These are phyloP conservation scores for Sebastes elongatus DNA, from an alignment of 2,797 vertebrate genomes.

Conservation along the genomic window DNA sequence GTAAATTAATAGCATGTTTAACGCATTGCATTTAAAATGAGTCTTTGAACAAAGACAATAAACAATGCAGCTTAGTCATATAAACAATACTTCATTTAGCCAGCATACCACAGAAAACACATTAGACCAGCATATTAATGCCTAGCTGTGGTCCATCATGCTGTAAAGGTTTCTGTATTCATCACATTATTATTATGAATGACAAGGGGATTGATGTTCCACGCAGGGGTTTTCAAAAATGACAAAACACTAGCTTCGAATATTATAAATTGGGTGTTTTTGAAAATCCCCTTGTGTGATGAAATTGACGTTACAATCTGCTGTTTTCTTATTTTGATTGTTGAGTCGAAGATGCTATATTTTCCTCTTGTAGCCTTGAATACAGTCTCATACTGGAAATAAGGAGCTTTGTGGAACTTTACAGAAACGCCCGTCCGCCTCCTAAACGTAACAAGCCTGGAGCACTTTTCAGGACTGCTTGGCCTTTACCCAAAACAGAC, in stretches of 20 bases:
- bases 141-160: slow-evolving; percentile 21
- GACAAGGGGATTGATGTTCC: neutral
- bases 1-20: slow-evolving; percentile 48
- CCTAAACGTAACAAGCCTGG: slow-evolving; percentile 54
- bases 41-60: slow-evolving; percentile 45
- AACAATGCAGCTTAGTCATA: slow-evolving; percentile 38
- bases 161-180: slow-evolving; percentile 25
- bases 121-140: slow-evolving; percentile 40
- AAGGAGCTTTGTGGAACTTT: slow-evolving; percentile 35
- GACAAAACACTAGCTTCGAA: neutral
- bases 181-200: slow-evolving; percentile 14
- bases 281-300: neutral
- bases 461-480: slow-evolving; percentile 45
- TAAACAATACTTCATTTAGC: slow-evolving; percentile 45
- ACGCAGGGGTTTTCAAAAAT: neutral
- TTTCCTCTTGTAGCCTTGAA: neutral
- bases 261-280: slow-evolving; percentile 7
- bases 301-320: neutral
- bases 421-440: slow-evolving; percentile 20
- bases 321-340: neutral
- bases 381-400: neutral
- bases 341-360: neutral
- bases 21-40: slow-evolving; percentile 62
- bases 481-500: slow-evolving; percentile 63
- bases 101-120: slow-evolving; percentile 33